Base-by-base conservation (phyloP, 23 tunicate species). In the Styela plicata region DNA sequence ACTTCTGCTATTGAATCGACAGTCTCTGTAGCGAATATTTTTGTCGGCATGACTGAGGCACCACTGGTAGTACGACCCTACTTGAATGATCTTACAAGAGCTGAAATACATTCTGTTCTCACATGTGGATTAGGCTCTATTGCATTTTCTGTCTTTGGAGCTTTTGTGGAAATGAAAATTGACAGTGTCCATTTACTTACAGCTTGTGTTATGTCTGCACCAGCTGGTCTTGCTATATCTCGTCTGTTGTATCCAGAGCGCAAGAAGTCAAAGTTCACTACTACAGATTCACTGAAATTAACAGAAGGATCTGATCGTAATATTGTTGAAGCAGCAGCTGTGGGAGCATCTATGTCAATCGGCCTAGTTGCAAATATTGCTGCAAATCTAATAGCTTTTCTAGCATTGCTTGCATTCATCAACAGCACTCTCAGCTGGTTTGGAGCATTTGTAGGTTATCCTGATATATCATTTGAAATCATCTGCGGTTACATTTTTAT, bases 11-110 rank as follows among this genome's bases (percentile, higher is more conserved):
- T 89, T 20, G 97, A 92, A 84, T 79, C 97, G 32, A 75, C 88
- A 19, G 92, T 85, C 16, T 85, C 89, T 82, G 78, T 81, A 64
- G 97, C 92, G 7, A 92, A 92, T 61, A 92, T 92, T 19, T 92
- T 92, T 83, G 97, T 92, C 37, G 97, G 97, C 36, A 87, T 87
- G 94, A 86, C 91, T 21, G 97, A 91, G 57, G 91, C 97, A 0
- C 97, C 97, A 7, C 34, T 92, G 26, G 83, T 92, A 37, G 86
- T 92, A 13, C 69, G 86, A 25, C 97, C 97, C 17, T 92, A 87
- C 69, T 69, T 92, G 7, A 63, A 83, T 10, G 80, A 92, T 21
- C 33, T 87, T 44, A 92, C 97, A 16, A 75, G 84, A 74, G 85
- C 87, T 1, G 92, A 92, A 79, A 74, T 92, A 24, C 88, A 83